Evolutionary conservation across 2,888 invertebrate species (phyloP), one percentile per base, ranked within the genome.

Genomic region (Helobdella robusta): DNA sequence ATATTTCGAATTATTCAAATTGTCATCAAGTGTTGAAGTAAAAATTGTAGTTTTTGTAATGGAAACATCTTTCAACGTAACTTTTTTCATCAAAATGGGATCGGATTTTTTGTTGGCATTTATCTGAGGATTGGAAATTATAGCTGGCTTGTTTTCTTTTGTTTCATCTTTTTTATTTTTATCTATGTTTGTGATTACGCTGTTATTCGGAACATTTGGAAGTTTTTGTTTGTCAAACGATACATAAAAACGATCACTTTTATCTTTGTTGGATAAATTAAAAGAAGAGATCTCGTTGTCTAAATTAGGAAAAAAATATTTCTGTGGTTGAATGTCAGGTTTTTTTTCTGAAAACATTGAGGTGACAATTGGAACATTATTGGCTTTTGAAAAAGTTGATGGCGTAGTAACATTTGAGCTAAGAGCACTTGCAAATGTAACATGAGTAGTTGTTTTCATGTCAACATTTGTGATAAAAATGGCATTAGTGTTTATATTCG

Each of bases 251-350:
- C 60, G 2, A 15, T 60, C 60, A 6, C 60, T 40, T 20, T 46
- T 46, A 8, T 62, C 62, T 15, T 46, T 62, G 11, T 28, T 4
- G 6, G 62, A 46, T 11, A 62, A 18, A n/a, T 28, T 30, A 30
- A 62, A 62, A n/a, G 62, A 32, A 2, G 62, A 62, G 23, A 62
- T 62, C 35, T 62, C 62, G 62, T 62, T 62, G 50, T 62, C 62
- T 25, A 62, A 18, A 23, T 44, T 62, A 15, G 62, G 62, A 5
- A n/a, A 30, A 3, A 15, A 23, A 34, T 59, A 5, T 4, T 30
- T 11, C n/a, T 59, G 18, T 15, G 59, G 34, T 25, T 50, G 20
- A 5, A 15, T 6, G n/a, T 50, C 50, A 50, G 6, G 5, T 50
- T 50, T 50, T 18, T 23, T 25, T 8, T 50, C 6, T 50, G 6